Evolutionary conservation across 2,113 vertebrate species (phyloP).

Genomic region (Protobothrops mucrosquamatus): DNA sequence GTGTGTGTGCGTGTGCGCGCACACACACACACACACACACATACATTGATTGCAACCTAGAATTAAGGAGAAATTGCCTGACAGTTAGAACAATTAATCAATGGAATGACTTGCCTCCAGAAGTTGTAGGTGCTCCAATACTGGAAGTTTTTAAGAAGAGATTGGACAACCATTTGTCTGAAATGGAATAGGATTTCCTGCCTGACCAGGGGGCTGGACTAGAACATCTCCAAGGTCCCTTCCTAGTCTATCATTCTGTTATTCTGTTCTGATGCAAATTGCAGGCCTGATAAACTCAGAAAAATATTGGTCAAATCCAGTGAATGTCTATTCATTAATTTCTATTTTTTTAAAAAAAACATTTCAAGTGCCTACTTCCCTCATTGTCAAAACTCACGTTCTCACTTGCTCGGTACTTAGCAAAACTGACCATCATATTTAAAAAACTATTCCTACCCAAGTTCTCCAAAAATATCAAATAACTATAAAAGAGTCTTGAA

Average conservation of each 20-base stretch:
- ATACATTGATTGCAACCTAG: not conserved
- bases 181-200: too few species aligned
- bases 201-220: too few species aligned
- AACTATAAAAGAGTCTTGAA: not conserved
- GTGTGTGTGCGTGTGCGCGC: accelerated
- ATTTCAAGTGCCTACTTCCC: not conserved
- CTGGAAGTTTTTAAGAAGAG: too few species aligned
- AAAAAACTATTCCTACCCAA: not conserved
- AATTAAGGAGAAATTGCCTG: not conserved
- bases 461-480: not conserved
- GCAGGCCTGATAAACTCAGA: not conserved
- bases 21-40: too few species aligned
- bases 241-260: not conserved
- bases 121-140: too few species aligned
- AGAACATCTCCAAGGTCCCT: not conserved
- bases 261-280: not conserved
- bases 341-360: not conserved
- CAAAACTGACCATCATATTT: not conserved
- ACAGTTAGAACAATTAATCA: too few species aligned
- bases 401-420: not conserved
- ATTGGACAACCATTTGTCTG: too few species aligned
- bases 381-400: not conserved
- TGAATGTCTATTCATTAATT: not conserved
- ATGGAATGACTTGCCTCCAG: too few species aligned
- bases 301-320: not conserved